Conservation (phyloP, 2,888 invertebrate species). For the Furcula furcula region DNA sequence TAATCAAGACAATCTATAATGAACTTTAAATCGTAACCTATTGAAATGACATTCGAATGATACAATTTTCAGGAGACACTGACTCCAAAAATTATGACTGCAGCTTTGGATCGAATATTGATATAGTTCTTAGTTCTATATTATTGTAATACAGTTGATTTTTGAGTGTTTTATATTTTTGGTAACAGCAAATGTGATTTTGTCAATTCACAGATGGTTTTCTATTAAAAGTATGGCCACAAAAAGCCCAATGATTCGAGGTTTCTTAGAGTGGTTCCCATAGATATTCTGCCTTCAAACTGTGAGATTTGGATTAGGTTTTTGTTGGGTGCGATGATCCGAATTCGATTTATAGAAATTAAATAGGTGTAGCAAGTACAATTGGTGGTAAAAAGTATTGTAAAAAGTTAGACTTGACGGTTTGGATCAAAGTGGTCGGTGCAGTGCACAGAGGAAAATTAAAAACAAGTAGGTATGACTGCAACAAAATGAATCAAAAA, state of each 20-base stretch:
- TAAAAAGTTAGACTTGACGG: slow-evolving; percentile 28
- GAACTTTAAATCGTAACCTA: rapidly evolving
- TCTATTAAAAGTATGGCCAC: slow-evolving; percentile 53
- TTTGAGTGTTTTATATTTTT: neutral
- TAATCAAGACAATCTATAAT: slow-evolving; percentile 6
- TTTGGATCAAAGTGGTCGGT: slow-evolving; percentile 16
- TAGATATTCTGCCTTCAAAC: slow-evolving; percentile 42
- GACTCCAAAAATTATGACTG: slow-evolving; percentile 1
- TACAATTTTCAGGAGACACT: neutral
- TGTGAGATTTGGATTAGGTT: slow-evolving; percentile 69
- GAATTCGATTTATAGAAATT: slow-evolving; percentile 49
- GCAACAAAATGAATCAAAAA: too few relatives aligned
- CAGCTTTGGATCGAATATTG: neutral
- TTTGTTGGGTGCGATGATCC: slow-evolving; percentile 57
- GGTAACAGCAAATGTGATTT: slow-evolving; percentile 10
- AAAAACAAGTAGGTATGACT: neutral
- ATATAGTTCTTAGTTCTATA: neutral
- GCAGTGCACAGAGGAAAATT: neutral
- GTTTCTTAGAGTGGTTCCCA: slow-evolving; percentile 63
- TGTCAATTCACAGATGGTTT: slow-evolving; percentile 48
- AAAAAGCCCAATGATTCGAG: slow-evolving; percentile 65
- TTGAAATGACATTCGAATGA: slow-evolving; percentile 14
- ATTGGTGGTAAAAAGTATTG: slow-evolving; percentile 16
- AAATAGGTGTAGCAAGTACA: slow-evolving; percentile 27
- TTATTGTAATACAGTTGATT: slow-evolving; percentile 2